phyloP scores from a whole-genome alignment of 2,888 invertebrate genomes.

The Clanis bilineata region DNA sequence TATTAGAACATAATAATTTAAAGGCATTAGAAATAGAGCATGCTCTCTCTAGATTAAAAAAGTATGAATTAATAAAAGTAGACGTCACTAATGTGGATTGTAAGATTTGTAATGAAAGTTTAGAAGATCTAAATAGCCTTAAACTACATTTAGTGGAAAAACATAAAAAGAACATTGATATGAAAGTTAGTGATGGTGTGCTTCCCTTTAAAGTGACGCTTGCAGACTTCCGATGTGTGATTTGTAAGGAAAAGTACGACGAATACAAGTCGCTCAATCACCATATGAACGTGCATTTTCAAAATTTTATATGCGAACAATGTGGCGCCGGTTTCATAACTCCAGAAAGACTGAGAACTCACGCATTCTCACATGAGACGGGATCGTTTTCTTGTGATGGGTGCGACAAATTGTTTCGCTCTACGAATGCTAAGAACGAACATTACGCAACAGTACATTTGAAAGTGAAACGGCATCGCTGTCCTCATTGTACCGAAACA shows the following conservation, averaged over 20 bases:
- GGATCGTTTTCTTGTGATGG: constrained; percentile 66
- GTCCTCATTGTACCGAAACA: constrained; percentile 65
- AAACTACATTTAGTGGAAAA: constrained; percentile 55
- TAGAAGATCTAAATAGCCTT: constrained; percentile 45
- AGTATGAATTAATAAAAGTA: constrained; percentile 64
- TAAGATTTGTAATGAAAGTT: constrained; percentile 51
- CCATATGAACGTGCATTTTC: constrained; percentile 75
- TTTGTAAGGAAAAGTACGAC: constrained; percentile 55
- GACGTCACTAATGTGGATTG: constrained; percentile 62
- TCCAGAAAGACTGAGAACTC: constrained; percentile 61
- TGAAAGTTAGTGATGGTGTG: constrained; percentile 52
- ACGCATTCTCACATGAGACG: constrained; percentile 63
- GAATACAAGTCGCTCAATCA: constrained; percentile 68
- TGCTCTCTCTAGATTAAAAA: constrained; percentile 55
- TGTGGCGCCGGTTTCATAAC: constrained; percentile 72
- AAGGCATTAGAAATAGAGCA: constrained; percentile 43
- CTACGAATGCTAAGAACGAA: constrained; percentile 68
- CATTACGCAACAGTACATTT: constrained; percentile 76
- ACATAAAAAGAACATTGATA: constrained; percentile 53
- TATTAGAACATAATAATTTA: constrained; percentile 38
- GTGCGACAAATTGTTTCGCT: constrained; percentile 76
- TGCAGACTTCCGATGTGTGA: constrained; percentile 54
- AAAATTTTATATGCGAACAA: constrained; percentile 71
- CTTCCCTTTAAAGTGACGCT: constrained; percentile 60
- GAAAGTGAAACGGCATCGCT: constrained; percentile 66